Evolutionary conservation across 92 coral and sea anemone genomes (phyloP).

Genomic region (Bergia sp.): DNA sequence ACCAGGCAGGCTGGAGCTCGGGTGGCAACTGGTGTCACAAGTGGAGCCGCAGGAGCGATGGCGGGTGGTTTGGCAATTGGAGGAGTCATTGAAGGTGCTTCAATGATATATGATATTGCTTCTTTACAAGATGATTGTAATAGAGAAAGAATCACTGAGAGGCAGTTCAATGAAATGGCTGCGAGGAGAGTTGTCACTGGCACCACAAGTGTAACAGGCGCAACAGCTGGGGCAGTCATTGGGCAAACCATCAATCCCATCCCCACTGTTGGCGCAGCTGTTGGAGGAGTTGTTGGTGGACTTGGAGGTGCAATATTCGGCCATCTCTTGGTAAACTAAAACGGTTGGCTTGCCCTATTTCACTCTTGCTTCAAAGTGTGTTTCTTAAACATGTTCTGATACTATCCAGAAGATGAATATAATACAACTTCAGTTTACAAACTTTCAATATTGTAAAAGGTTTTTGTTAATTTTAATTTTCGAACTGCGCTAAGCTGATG

Average conservation of each 20-base stretch:
- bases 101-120: background rate
- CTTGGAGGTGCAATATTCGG: background rate
- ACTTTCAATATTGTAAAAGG: no score
- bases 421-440: no score
- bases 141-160: background rate
- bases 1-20: background rate
- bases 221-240: conserved; percentile 7
- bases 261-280: conserved; percentile 8
- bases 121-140: background rate
- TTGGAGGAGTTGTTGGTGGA: conserved; percentile 28
- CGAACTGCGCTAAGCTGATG: no score
- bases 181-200: conserved; percentile 25
- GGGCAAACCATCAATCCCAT: conserved; percentile 39
- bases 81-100: background rate
- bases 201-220: background rate
- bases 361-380: no score
- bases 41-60: background rate
- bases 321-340: background rate
- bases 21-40: background rate
- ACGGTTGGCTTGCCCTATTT: background rate
- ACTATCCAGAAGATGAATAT: no score
- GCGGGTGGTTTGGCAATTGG: conserved; percentile 12
- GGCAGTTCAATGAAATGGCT: background rate
- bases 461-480: no score
- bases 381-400: no score